These are phyloP conservation scores for Rhorus exstirpatorius DNA, from an alignment of 2,888 invertebrate species.

Conservation along the genomic window DNA sequence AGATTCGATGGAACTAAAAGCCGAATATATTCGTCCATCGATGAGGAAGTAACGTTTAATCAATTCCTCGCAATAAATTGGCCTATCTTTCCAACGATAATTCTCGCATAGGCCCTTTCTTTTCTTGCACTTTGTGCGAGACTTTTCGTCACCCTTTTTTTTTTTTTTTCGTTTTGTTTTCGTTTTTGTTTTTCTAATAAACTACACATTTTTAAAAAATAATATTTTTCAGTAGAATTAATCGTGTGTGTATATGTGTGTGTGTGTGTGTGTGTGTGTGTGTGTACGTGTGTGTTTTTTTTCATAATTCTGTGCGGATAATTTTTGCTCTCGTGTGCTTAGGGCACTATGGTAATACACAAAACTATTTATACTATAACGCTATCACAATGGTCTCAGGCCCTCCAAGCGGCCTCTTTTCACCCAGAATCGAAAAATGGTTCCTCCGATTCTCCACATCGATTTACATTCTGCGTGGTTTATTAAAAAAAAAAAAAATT, in stretches of 20 bases:
- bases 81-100: slow-evolving; percentile 67
- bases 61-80: slow-evolving; percentile 50
- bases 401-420: slow-evolving; percentile 68
- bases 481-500: too few species aligned
- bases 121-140: slow-evolving; percentile 45
- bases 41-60: slow-evolving; percentile 18
- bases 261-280: slow-evolving; percentile 15
- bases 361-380: slow-evolving; percentile 79
- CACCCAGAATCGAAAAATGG: slow-evolving; percentile 69
- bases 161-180: too few species aligned
- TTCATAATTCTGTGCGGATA: slow-evolving; percentile 30
- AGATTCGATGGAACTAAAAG: slow-evolving; percentile 1
- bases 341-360: slow-evolving; percentile 76
- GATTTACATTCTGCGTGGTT: neutral
- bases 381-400: slow-evolving; percentile 83
- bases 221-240: slow-evolving; percentile 60
- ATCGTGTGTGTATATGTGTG: slow-evolving; percentile 25
- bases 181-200: slow-evolving; percentile 45
- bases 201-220: slow-evolving; percentile 56
- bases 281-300: slow-evolving; percentile 16
- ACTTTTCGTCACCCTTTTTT: neutral
- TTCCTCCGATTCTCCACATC: slow-evolving; percentile 30
- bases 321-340: slow-evolving; percentile 74
- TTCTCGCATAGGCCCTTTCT: slow-evolving; percentile 38
- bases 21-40: slow-evolving; percentile 62